A percentile compares a stretch with the other conserved stretches of the same genome.
phyloP scores from a whole-genome alignment of 1,140 invertebrate genomes.

The Planococcus citri region DNA sequence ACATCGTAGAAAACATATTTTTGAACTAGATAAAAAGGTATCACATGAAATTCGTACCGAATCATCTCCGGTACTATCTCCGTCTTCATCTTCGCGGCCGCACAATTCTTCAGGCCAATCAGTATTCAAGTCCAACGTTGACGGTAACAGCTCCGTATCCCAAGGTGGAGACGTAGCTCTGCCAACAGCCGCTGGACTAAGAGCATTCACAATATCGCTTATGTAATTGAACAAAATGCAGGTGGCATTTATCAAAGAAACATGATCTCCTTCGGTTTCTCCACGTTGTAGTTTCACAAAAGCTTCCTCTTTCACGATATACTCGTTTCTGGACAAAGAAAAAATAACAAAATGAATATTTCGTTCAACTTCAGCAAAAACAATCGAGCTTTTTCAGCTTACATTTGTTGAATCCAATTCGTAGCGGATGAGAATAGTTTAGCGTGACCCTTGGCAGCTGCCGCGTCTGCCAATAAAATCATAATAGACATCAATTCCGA shows the following conservation, averaged over 20 bases:
- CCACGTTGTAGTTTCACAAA: background rate
- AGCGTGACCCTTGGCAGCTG: constrained; percentile 59
- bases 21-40: constrained; percentile 24
- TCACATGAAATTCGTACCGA: constrained; percentile 43
- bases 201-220: constrained; percentile 39
- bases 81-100: constrained; percentile 56
- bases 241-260: background rate
- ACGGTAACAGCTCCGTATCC: constrained; percentile 59
- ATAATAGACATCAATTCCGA: constrained; percentile 68
- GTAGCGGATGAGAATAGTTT: constrained; percentile 65
- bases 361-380: no score
- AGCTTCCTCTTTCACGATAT: background rate
- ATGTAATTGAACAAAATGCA: constrained; percentile 67
- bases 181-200: constrained; percentile 28
- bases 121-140: constrained; percentile 53
- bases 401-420: constrained; percentile 51
- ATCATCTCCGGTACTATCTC: constrained; percentile 83
- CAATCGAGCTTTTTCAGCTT: background rate
- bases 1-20: constrained; percentile 20
- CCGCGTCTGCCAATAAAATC: constrained; percentile 71
- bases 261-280: constrained; percentile 14
- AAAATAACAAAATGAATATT: background rate
- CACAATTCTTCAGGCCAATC: constrained; percentile 71
- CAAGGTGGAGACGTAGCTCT: constrained; percentile 57
- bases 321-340: background rate